Conservation (phyloP, 92 coral and sea anemone species). For the Isaurus tuberculatus region DNA sequence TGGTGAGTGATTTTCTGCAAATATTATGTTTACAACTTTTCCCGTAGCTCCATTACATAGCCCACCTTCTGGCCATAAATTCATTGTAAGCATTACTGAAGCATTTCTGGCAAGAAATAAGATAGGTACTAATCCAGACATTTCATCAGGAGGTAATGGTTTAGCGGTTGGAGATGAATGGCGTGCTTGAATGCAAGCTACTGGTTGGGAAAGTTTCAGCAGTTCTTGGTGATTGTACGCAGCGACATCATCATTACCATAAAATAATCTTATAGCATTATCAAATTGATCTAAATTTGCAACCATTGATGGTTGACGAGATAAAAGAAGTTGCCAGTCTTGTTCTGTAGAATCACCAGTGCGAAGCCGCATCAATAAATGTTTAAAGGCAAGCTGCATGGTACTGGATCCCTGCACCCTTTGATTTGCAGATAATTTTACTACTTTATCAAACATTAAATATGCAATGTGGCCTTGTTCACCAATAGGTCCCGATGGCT, state of each 20-base stretch:
- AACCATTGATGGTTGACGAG: constrained; percentile 65
- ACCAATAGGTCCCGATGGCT: constrained; percentile 64
- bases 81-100: constrained; percentile 70
- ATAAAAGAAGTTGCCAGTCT: constrained; percentile 63
- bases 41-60: constrained; percentile 68
- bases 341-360: constrained; percentile 53
- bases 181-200: constrained; percentile 54
- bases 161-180: constrained; percentile 59
- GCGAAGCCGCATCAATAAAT: constrained; percentile 51
- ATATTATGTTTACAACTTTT: constrained; percentile 59
- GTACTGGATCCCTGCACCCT: constrained; percentile 56
- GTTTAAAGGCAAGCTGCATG: constrained; percentile 47
- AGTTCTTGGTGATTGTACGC: constrained; percentile 48
- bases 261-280: constrained; percentile 57
- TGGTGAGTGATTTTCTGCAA: constrained; percentile 57
- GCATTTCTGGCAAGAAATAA: constrained; percentile 55
- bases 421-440: constrained; percentile 59
- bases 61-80: constrained; percentile 65
- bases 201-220: constrained; percentile 48
- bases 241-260: constrained; percentile 47
- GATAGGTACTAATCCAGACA: constrained; percentile 60
- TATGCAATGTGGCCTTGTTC: constrained; percentile 71
- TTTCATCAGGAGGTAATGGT: constrained; percentile 55
- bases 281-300: constrained; percentile 58
- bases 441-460: constrained; percentile 62